phyloP scores from a whole-genome alignment of 2,797 vertebrate genomes.

The Pampus argenteus region DNA sequence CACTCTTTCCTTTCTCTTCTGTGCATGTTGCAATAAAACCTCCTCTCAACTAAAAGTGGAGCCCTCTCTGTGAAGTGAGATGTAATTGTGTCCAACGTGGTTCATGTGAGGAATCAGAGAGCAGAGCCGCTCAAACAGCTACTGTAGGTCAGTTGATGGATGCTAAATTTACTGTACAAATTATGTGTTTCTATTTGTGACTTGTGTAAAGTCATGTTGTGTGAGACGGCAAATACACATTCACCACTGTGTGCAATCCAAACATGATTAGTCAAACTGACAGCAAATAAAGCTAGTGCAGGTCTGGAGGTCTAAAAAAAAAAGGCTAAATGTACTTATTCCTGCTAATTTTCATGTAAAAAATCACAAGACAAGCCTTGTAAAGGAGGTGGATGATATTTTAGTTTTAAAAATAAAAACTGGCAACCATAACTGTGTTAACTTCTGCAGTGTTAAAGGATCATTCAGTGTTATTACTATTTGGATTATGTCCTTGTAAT shows the following conservation, averaged over 20 bases:
- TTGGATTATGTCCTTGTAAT: no score
- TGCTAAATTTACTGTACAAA: conserved; percentile 37
- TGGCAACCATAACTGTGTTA: no score
- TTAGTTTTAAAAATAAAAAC: not conserved
- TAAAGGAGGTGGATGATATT: not conserved
- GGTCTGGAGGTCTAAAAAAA: not conserved
- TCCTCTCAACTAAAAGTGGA: conserved; percentile 3
- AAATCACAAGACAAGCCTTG: not conserved
- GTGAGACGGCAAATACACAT: not conserved
- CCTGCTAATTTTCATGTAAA: not conserved
- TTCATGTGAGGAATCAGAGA: conserved; percentile 4
- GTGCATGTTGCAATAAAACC: conserved; percentile 33
- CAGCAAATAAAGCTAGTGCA: not conserved
- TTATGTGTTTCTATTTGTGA: conserved; percentile 21
- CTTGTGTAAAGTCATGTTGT: not conserved
- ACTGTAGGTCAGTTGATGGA: not conserved
- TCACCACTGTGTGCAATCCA: not conserved
- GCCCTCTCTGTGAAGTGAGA: not conserved
- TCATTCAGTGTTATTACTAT: no score
- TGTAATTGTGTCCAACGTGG: not conserved
- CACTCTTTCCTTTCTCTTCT: conserved; percentile 12
- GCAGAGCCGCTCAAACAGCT: not conserved
- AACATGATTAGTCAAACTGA: conserved; percentile 12
- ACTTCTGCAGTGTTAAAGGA: no score
- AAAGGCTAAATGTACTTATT: not conserved